phyloP scores from a whole-genome alignment of 2,888 invertebrate species.

The Sinopyrophorus schimmeli region DNA sequence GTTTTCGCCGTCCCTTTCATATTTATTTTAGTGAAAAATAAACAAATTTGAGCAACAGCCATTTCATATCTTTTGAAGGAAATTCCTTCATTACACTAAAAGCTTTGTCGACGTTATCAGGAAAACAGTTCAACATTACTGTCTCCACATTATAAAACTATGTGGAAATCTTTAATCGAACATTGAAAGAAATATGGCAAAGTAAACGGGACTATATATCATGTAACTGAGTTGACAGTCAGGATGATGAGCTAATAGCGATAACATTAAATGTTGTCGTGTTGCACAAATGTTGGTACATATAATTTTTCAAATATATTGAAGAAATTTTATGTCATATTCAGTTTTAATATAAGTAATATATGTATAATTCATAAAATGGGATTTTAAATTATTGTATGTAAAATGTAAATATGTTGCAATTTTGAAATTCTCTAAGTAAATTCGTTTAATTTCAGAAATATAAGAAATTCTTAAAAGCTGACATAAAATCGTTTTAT shows the following conservation, averaged over 20 bases:
- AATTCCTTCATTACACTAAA: neutral
- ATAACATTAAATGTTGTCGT: slow-evolving; percentile 20
- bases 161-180: slow-evolving; percentile 1
- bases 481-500: too few species aligned
- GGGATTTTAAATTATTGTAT: too few species aligned
- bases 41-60: neutral
- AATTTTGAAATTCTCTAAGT: too few species aligned
- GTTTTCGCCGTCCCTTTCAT: too few species aligned
- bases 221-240: slow-evolving; percentile 9
- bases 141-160: slow-evolving; percentile 3
- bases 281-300: slow-evolving; percentile 14
- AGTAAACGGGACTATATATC: slow-evolving; percentile 13
- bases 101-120: neutral
- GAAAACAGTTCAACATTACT: neutral
- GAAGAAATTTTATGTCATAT: too few species aligned
- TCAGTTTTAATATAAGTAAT: too few species aligned
- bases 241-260: slow-evolving; percentile 17
- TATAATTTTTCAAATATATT: too few species aligned
- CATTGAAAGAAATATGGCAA: slow-evolving; percentile 7
- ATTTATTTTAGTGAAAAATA: neutral
- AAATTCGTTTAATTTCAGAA: too few species aligned
- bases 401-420: too few species aligned
- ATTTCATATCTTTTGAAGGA: neutral
- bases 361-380: too few species aligned
- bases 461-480: too few species aligned